Conservation (phyloP, 1,140 invertebrate genomes). For the Carcinoscorpius rotundicauda region DNA sequence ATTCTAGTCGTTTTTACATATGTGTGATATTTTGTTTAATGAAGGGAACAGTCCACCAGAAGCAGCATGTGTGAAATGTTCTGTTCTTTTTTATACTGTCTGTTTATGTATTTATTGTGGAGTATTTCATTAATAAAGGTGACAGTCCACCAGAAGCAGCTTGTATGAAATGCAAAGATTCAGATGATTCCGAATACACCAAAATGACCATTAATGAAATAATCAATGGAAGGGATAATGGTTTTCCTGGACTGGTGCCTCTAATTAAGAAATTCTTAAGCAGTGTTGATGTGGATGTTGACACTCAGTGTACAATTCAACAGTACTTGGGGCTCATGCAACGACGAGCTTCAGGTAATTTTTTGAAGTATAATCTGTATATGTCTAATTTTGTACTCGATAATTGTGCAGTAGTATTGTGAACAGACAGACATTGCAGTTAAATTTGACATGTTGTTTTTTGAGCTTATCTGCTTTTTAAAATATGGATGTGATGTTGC, state of each 20-base stretch:
- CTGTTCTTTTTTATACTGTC: background rate
- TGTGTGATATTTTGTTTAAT: background rate
- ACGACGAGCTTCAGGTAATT: conserved; percentile 67
- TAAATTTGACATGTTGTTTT: too few relatives aligned
- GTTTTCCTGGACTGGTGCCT: conserved; percentile 90
- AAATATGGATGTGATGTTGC: too few relatives aligned
- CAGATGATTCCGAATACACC: conserved; percentile 26
- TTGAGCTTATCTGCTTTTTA: too few relatives aligned
- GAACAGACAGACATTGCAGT: too few relatives aligned
- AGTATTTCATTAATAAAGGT: conserved; percentile 18
- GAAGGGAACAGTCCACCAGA: conserved; percentile 30
- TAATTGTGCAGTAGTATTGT: too few relatives aligned
- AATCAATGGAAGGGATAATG: conserved; percentile 85
- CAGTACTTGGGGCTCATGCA: conserved; percentile 94
- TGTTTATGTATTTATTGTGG: too few relatives aligned
- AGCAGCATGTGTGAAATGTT: conserved; percentile 23
- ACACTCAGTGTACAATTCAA: conserved; percentile 91
- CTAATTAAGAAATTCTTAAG: conserved; percentile 85
- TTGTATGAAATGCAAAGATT: conserved; percentile 17
- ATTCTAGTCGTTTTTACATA: too few relatives aligned
- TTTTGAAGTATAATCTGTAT: too few relatives aligned
- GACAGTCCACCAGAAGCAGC: conserved; percentile 29
- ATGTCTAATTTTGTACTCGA: too few relatives aligned
- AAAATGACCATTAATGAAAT: conserved; percentile 90
- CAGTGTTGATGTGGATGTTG: conserved; percentile 88